A percentile compares a stretch with the other conserved stretches of the same genome.
Conservation (phyloP, 2,888 invertebrate species). For the Drosophila hamatofila region DNA sequence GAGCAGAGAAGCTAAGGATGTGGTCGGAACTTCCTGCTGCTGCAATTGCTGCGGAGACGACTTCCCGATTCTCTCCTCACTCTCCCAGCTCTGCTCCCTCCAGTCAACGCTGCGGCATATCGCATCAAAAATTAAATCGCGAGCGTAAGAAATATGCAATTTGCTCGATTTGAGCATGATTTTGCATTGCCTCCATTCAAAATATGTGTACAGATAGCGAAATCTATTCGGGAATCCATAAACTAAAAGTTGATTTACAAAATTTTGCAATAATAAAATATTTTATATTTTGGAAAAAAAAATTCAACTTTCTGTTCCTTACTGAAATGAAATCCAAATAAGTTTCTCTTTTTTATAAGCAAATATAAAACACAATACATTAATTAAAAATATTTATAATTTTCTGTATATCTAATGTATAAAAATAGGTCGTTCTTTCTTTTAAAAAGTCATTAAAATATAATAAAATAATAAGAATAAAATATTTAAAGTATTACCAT, state of each 20-base stretch:
- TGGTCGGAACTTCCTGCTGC: constrained; percentile 28
- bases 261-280: neutral
- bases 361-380: too few species aligned
- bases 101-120: constrained; percentile 48
- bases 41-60: constrained; percentile 13
- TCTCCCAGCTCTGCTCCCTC: neutral
- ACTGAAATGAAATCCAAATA: too few species aligned
- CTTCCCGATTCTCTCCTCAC: constrained; percentile 22
- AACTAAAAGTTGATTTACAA: neutral
- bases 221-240: constrained; percentile 11
- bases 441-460: too few species aligned
- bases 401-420: too few species aligned
- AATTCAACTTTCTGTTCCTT: too few species aligned
- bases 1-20: constrained; percentile 42
- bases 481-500: too few species aligned
- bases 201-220: constrained; percentile 27
- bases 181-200: constrained; percentile 50
- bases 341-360: too few species aligned
- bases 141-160: constrained; percentile 69
- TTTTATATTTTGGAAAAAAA: neutral
- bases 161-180: constrained; percentile 73
- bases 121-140: constrained; percentile 74
- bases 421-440: too few species aligned
- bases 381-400: too few species aligned
- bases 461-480: too few species aligned